These are phyloP conservation scores for Ectemnius continuus DNA, from an alignment of 2,888 invertebrate species.

Conservation along the genomic window DNA sequence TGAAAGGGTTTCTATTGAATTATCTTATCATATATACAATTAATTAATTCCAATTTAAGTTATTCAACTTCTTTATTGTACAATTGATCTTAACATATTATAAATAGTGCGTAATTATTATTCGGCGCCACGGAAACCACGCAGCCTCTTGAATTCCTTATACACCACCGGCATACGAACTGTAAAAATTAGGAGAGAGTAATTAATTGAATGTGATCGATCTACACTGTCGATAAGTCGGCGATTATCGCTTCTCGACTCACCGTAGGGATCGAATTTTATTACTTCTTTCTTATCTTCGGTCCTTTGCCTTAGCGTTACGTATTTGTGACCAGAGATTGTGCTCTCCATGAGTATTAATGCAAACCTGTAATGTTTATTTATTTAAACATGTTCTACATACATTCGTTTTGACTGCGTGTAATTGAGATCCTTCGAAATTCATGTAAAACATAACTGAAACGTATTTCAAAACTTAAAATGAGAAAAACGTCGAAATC, in stretches of 20 bases:
- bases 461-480: background rate
- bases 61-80: background rate
- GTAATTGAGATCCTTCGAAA: no score
- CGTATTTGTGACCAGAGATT: constrained; percentile 87
- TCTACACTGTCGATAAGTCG: background rate
- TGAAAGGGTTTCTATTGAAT: no score
- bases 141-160: constrained; percentile 86
- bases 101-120: background rate
- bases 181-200: constrained; percentile 78
- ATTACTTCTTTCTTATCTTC: constrained; percentile 89
- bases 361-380: constrained; percentile 78
- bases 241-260: constrained; percentile 74
- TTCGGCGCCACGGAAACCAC: background rate
- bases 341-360: constrained; percentile 87
- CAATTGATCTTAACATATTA: background rate
- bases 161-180: constrained; percentile 85
- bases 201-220: background rate
- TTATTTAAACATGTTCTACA: no score
- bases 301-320: constrained; percentile 84
- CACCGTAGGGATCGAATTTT: constrained; percentile 89
- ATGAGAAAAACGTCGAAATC: background rate
- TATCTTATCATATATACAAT: no score
- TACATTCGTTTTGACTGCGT: no score
- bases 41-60: background rate
- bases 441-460: no score